Base-by-base conservation (phyloP, 2,113 vertebrate genomes). In the Melanerpes aurifrons region DNA sequence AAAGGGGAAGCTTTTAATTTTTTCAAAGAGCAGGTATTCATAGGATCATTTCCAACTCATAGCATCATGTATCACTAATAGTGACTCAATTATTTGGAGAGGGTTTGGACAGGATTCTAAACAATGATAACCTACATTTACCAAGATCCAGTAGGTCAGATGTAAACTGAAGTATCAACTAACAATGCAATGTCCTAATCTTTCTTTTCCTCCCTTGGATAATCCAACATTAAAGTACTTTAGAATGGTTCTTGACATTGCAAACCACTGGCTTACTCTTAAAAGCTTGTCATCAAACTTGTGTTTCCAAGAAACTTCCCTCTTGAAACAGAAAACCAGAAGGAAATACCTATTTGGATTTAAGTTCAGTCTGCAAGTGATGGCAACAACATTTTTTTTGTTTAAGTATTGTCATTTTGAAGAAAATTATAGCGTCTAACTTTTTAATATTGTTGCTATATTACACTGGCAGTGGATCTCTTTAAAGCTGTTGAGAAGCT, bases 211-310 rank as follows among this genome's bases (percentile, higher is more conserved):
- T 15, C 7, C 18, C 19, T 28, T 53, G 37, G 37, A 83, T 92
- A 74, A 69, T 28, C 71, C 29, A 17, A 17, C 53, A 50, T 84
- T 89, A 85, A 92, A 93, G 7, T 58, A 56, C 82, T 93, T 91
- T 31, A 78, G 80, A 95, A 71, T 16, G 56, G 47, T 66, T 95
- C 66, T 91, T 89, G 67, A 94, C 50, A 69, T 74, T 12, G 1
- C 90, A 96, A 95, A 61, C 96, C 21, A 79, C 64, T 29, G 86
- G 35, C 35, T 90, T 74, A 45, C 26, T 58, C 48, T 91, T 73
- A 90, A 82, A 69, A 53, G 59, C 31, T 53, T 91, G 35, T 94
- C 89, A 86, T 90, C 3, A 0, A 48, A 22, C 47, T 74, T 68
- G 61, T 71, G 67, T 70, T 95, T 96, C 47, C 70, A 91, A 50